phyloP scores from a whole-genome alignment of 2,113 vertebrate species.

The Mastomys coucha region DNA sequence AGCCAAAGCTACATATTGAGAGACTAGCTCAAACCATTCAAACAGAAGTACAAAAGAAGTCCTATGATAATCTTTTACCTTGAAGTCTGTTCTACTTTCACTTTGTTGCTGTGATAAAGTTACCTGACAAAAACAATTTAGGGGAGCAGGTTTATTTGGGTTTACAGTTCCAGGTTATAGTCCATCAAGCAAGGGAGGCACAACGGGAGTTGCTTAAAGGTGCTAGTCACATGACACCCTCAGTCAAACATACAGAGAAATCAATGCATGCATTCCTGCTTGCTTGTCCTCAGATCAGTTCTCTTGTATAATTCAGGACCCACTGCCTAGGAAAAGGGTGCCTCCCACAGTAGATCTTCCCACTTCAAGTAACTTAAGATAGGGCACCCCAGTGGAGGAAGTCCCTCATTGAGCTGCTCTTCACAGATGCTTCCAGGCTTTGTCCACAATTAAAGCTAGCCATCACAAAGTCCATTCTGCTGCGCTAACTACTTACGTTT shows the following conservation, averaged over 20 bases:
- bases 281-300: not conserved
- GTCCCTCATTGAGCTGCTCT: not conserved
- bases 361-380: not conserved
- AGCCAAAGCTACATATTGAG: not conserved
- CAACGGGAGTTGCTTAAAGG: not conserved
- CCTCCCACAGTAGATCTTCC: not conserved
- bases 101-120: not conserved
- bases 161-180: not conserved
- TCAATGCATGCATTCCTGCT: no score
- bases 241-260: not conserved
- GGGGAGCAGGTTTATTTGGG: not conserved
- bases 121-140: not conserved
- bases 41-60: not conserved
- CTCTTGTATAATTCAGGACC: not conserved
- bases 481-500: not conserved
- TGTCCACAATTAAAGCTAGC: not conserved
- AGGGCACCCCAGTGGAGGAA: not conserved
- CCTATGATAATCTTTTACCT: not conserved
- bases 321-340: not conserved
- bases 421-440: not conserved
- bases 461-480: not conserved
- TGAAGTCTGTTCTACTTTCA: not conserved
- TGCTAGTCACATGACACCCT: not conserved
- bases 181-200: not conserved
- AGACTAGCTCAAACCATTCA: not conserved